Base-by-base conservation (phyloP, 2,888 invertebrate species). In the Hoplodrina blanda region DNA sequence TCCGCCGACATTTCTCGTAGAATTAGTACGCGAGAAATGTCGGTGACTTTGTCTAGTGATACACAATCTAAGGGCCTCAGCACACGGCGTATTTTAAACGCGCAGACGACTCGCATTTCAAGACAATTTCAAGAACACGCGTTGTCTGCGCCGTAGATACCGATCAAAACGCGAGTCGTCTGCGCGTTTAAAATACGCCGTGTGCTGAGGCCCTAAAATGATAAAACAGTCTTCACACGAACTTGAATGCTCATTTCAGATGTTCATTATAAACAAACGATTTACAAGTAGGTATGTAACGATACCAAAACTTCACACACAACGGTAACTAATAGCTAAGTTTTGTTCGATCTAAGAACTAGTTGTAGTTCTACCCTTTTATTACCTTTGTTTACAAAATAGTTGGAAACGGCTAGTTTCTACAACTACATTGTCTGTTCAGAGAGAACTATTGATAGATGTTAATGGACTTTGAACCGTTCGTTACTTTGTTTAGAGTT, bases 371-470 rank as follows among this genome's bases (percentile, higher is more conserved):
- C 30, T 46, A 53, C 20, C 64, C 64, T 80, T 77, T 64, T 80
- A 80, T 78, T 80, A 61, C 62, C 62, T 70, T 78, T 70, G 81
- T 67, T 78, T 41, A 57, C 66, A 66, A 61, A 76, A 78, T 66
- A 63, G 81, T 78, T 80, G 8, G 37, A 50, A 71, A 15, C 60
- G 60, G n/a, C 64, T 59, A 52, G 65, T 73, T 80, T 69, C 57
- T 50, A 57, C 62, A 60, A 73, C 63, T 66, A 80, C 60, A 76
- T 63, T 70, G 81, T 70, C 64, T 30, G 65, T 53, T 20, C 37
- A 25, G 25, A 11, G 6, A 46, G 60, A 19, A 71, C 52, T 63
- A 52, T 77, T 76, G 81, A 78, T 67, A 54, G 49, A 67, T 71
- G 77, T 57, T 62, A 62, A 59, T 69, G 33, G 67, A 81, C 50